Evolutionary conservation across 2,888 invertebrate genomes (phyloP).

Genomic region (Prosapia bicincta): DNA sequence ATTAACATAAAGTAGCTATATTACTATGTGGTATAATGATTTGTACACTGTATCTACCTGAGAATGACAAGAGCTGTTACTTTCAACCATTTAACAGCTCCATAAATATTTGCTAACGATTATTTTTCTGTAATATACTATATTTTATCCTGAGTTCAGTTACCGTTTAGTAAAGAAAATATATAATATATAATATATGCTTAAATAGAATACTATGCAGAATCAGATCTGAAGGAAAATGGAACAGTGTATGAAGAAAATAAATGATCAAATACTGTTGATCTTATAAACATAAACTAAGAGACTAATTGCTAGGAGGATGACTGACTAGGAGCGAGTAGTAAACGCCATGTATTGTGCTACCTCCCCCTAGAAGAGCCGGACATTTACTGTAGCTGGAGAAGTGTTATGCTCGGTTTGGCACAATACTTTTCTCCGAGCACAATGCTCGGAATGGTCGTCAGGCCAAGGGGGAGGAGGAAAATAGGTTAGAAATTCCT

Average conservation of each 20-base stretch:
- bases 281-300: conserved; percentile 15
- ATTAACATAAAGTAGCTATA: conserved; percentile 25
- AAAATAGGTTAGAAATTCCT: conserved; percentile 9
- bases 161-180: conserved; percentile 15
- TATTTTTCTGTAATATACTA: background rate
- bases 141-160: background rate
- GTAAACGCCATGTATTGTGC: conserved; percentile 17
- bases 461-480: background rate
- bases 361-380: conserved; percentile 17
- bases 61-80: conserved; percentile 14
- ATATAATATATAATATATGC: conserved; percentile 8
- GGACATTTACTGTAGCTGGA: conserved; percentile 10
- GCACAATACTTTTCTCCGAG: no score
- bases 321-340: conserved; percentile 29
- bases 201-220: conserved; percentile 2
- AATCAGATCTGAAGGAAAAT: conserved; percentile 21
- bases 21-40: conserved; percentile 30
- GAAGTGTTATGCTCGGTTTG: conserved; percentile 11
- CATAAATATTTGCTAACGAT: conserved; percentile 11
- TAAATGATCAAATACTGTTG: conserved; percentile 18
- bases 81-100: conserved; percentile 10
- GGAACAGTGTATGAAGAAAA: background rate
- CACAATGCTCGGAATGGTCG: conserved; percentile 9
- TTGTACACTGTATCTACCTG: conserved; percentile 36
- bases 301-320: conserved; percentile 14